Evolutionary conservation across 2,113 vertebrate species (phyloP).

Genomic region (Clarias batrachus): DNA sequence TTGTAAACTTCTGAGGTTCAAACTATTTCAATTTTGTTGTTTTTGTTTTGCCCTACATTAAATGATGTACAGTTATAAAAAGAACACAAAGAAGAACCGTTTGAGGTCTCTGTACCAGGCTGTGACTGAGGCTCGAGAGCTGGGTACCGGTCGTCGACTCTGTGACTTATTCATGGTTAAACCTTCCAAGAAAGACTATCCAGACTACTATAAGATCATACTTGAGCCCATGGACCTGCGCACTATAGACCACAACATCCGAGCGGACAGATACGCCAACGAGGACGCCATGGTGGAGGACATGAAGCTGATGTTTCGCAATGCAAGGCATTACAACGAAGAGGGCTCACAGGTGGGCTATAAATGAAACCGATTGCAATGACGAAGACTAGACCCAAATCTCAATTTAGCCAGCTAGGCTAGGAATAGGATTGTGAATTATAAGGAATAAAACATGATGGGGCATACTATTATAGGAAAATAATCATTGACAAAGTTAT

Average conservation of each 20-base stretch:
- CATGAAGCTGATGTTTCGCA: constrained; percentile 97
- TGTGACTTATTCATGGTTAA: constrained; percentile 98
- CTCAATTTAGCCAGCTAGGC: neutral
- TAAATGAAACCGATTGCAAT: neutral
- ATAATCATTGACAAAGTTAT: neutral
- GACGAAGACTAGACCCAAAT: neutral
- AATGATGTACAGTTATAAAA: constrained; percentile 79
- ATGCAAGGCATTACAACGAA: constrained; percentile 96
- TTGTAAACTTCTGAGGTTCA: neutral
- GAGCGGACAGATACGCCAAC: constrained; percentile 87
- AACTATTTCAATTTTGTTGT: neutral
- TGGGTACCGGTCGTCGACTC: constrained; percentile 82
- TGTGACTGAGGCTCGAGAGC: constrained; percentile 88
- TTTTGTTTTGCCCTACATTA: neutral
- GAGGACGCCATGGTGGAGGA: constrained; percentile 93
- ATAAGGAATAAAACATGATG: neutral
- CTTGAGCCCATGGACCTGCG: constrained; percentile 97
- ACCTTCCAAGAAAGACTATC: constrained; percentile 98
- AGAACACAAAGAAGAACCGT: constrained; percentile 91
- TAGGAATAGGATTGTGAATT: neutral
- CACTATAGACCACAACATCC: constrained; percentile 95
- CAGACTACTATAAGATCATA: constrained; percentile 98
- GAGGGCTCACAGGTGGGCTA: constrained; percentile 90
- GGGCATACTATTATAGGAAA: neutral
- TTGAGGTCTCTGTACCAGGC: constrained; percentile 90